Evolutionary conservation across 2,113 vertebrate species (phyloP).

Genomic region (Chloroceryle aenea): DNA sequence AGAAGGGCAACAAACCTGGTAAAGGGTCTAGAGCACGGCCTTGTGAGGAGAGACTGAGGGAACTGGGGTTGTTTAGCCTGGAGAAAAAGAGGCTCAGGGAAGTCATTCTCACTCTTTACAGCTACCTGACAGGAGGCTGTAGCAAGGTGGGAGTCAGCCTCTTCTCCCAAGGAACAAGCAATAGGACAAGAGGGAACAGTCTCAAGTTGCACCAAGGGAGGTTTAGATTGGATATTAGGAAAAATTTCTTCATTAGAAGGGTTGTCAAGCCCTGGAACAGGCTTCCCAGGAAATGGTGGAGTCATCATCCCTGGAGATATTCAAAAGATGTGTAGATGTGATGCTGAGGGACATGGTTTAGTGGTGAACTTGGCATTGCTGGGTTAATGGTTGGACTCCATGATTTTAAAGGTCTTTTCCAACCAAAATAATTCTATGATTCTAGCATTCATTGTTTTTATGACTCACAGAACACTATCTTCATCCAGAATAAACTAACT

Average conservation of each 20-base stretch:
- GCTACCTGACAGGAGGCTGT: neutral
- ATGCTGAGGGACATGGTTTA: neutral
- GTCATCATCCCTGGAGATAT: neutral
- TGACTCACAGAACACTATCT: neutral
- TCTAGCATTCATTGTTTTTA: neutral
- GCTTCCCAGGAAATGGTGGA: neutral
- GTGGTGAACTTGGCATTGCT: neutral
- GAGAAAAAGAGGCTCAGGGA: neutral
- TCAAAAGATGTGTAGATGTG: neutral
- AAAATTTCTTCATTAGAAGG: neutral
- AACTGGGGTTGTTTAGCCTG: neutral
- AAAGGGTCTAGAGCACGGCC: neutral
- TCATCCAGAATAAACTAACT: neutral
- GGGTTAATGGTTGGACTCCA: neutral
- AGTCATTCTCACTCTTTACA: neutral
- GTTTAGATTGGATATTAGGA: neutral
- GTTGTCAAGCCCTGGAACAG: neutral
- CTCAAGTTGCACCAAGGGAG: neutral
- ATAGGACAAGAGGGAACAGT: neutral
- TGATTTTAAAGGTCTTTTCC: neutral
- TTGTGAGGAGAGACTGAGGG: neutral
- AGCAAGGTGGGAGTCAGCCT: neutral
- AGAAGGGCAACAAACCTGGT: neutral
- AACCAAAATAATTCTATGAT: neutral
- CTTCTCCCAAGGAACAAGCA: neutral